Evolutionary conservation across 2,113 vertebrate species (phyloP).

Genomic region (Polyodon spathula): DNA sequence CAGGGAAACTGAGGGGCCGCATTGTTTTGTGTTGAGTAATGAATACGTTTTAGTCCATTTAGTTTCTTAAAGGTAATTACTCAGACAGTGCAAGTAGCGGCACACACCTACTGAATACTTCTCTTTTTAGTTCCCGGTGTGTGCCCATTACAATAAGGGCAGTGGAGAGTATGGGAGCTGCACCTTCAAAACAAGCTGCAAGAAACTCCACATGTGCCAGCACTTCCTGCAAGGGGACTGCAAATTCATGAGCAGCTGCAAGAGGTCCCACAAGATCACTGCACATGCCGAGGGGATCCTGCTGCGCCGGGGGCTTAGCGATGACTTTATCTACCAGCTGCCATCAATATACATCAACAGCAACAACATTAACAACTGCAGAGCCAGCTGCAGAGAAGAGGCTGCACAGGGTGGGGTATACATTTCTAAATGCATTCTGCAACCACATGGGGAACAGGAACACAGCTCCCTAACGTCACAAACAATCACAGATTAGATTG

Average conservation of each 20-base stretch:
- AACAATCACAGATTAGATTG: too few species aligned
- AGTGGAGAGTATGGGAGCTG: slow-evolving; percentile 1
- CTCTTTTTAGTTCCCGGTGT: slow-evolving; percentile 3
- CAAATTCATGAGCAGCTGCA: slow-evolving; percentile 7
- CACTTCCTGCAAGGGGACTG: slow-evolving; percentile 12
- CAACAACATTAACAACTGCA: not conserved
- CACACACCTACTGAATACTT: not conserved
- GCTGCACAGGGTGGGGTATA: too few species aligned
- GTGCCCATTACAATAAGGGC: slow-evolving; percentile 13
- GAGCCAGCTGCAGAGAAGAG: too few species aligned
- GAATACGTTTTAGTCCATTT: too few species aligned
- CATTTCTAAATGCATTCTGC: too few species aligned
- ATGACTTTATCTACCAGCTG: not conserved
- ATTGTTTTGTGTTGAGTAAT: too few species aligned
- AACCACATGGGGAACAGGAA: too few species aligned
- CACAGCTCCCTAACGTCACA: too few species aligned
- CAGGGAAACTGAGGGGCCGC: too few species aligned
- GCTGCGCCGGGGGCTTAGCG: not conserved
- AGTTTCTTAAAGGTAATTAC: too few species aligned
- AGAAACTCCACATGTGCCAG: slow-evolving; percentile 14
- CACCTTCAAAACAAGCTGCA: slow-evolving; percentile 5
- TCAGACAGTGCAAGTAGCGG: not conserved
- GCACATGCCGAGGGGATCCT: not conserved
- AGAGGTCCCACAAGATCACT: slow-evolving; percentile 7
- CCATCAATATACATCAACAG: not conserved